Evolutionary conservation across 30 jellyfish, hydroid and myxozoan species (phyloP).

Genomic region (Pelagia noctiluca): DNA sequence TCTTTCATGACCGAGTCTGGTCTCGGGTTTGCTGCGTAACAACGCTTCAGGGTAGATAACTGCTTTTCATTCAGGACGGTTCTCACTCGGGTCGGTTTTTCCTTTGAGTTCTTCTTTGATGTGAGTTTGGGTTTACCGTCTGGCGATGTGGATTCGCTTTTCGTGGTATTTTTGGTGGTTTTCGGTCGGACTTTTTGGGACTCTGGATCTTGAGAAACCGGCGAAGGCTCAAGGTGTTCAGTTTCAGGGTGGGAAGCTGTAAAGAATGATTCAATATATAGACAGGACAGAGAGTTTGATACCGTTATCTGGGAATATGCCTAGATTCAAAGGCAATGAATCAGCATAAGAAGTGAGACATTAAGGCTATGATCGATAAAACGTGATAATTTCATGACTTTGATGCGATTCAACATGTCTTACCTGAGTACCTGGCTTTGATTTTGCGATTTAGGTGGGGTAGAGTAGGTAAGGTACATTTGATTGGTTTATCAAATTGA

Average conservation of each 20-base stretch:
- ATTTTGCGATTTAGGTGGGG: no score
- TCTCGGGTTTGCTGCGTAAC: slow-evolving; percentile 91
- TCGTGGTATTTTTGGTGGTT: slow-evolving; percentile 24
- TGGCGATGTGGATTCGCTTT: slow-evolving; percentile 6
- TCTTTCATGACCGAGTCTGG: slow-evolving; percentile 91
- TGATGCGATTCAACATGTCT: no score
- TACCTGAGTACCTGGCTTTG: no score
- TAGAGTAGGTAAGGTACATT: no score
- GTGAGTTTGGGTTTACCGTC: slow-evolving; percentile 29
- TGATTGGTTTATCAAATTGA: no score
- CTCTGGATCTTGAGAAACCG: slow-evolving; percentile 40
- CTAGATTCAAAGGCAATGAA: no score
- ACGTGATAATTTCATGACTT: no score
- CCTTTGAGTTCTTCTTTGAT: slow-evolving; percentile 37
- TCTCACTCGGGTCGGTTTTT: slow-evolving; percentile 83
- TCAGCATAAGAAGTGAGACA: no score
- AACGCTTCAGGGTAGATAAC: slow-evolving; percentile 71
- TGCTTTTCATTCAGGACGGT: slow-evolving; percentile 87
- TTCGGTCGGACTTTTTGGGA: slow-evolving; percentile 26
- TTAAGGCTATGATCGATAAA: no score
- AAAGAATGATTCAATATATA: background rate
- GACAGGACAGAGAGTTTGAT: no score
- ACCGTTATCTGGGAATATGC: no score
- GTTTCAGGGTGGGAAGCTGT: background rate
- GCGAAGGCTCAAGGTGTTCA: background rate